A percentile compares a stretch with the other conserved stretches of the same genome.
phyloP scores from a whole-genome alignment of 2,113 vertebrate genomes.

The Epinephelus cyanopodus region DNA sequence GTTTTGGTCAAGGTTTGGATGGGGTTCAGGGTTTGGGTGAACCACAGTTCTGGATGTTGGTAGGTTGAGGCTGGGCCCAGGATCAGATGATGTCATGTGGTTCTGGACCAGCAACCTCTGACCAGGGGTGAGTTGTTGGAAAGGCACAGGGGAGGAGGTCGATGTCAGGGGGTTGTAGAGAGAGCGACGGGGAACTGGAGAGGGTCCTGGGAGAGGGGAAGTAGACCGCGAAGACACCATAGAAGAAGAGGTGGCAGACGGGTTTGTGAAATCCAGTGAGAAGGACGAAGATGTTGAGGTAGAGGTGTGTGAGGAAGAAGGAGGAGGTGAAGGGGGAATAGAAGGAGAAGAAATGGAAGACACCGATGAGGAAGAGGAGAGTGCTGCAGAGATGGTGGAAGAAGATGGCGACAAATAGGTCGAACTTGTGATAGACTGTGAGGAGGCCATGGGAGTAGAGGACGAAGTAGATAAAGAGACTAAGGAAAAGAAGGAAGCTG shows the following conservation, averaged over 20 bases:
- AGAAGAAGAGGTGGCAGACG: conserved; percentile 15
- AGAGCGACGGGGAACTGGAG: conserved; percentile 64
- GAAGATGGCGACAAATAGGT: not conserved
- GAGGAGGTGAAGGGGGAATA: conserved; percentile 31
- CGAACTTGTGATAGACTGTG: not conserved
- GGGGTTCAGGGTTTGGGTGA: conserved; percentile 40
- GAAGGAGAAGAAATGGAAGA: not conserved
- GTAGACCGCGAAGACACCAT: not conserved
- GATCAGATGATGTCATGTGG: not conserved
- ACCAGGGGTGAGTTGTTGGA: conserved; percentile 26
- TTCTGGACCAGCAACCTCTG: not conserved
- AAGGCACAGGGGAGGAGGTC: not conserved
- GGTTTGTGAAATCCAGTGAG: not conserved
- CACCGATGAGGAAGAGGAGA: conserved; percentile 50
- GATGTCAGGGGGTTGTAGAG: conserved; percentile 43
- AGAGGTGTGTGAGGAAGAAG: conserved; percentile 43
- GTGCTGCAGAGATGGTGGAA: not conserved
- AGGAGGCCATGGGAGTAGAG: not conserved
- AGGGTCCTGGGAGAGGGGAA: conserved; percentile 41
- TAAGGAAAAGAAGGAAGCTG: not conserved
- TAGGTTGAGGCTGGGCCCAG: conserved; percentile 6
- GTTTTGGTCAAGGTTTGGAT: conserved; percentile 44
- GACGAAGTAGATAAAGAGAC: not conserved
- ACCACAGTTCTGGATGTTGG: conserved; percentile 35
- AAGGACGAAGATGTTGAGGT: not conserved